Conservation (phyloP, 2,888 invertebrate genomes). For the Sarcophaga rosellei region DNA sequence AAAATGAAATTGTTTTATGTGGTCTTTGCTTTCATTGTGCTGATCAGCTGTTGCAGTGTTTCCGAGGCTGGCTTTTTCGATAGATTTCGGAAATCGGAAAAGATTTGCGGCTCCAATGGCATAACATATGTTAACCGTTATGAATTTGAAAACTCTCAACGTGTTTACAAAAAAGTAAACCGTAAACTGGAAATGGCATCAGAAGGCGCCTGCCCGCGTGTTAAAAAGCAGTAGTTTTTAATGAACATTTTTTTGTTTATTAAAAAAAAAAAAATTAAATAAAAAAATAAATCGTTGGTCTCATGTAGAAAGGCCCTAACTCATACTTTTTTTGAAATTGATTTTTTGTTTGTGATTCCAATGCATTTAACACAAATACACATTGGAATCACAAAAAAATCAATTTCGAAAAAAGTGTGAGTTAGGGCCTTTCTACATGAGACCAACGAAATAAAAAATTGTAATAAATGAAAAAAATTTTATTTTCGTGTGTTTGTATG, state of each 20-base stretch:
- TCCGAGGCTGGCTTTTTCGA: conserved; percentile 87
- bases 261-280: background rate
- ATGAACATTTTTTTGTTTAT: background rate
- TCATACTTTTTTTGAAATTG: too few species aligned
- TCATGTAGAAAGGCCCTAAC: too few species aligned
- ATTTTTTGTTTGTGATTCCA: too few species aligned
- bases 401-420: too few species aligned
- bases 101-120: conserved; percentile 95
- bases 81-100: conserved; percentile 83
- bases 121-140: conserved; percentile 97
- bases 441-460: too few species aligned
- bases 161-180: conserved; percentile 73
- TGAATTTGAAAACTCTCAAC: conserved; percentile 92
- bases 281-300: too few species aligned
- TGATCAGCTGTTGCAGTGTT: background rate
- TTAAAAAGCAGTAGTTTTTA: background rate
- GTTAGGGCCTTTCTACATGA: too few species aligned
- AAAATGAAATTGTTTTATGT: conserved; percentile 32
- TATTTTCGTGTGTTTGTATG: too few species aligned
- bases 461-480: too few species aligned
- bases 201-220: conserved; percentile 71
- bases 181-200: conserved; percentile 72
- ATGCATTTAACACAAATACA: too few species aligned
- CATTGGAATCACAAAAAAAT: too few species aligned
- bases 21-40: background rate